Percentiles rank a stretch among this genome's conserved stretches.
phyloP scores from a whole-genome alignment of 2,797 vertebrate species.

The Lerista edwardsae region DNA sequence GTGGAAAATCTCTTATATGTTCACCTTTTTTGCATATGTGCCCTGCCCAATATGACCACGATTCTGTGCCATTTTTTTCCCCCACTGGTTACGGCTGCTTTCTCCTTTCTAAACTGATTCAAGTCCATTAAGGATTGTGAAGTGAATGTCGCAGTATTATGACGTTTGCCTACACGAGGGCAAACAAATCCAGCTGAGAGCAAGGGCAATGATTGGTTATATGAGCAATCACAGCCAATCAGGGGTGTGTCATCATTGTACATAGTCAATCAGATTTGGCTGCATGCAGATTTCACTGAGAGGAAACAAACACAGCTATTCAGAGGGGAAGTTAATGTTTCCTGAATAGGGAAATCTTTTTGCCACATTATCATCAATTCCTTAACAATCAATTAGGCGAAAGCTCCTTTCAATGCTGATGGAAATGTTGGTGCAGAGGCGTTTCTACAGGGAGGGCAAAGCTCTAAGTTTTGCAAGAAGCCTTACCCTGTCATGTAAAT shows the following conservation, averaged over 20 bases:
- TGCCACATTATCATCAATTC: not conserved
- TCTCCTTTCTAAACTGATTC: not conserved
- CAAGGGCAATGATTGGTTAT: not conserved
- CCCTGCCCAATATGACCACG: not conserved
- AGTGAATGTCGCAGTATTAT: not conserved
- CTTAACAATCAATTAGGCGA: not conserved
- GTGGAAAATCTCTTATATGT: not conserved
- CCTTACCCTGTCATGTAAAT: too few species aligned
- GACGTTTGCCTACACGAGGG: not conserved
- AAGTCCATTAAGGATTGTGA: not conserved
- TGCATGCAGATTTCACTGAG: not conserved
- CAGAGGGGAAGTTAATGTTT: not conserved
- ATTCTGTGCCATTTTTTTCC: not conserved
- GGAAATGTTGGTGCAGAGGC: not conserved
- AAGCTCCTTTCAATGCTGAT: not conserved
- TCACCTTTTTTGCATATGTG: not conserved
- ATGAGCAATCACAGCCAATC: not conserved
- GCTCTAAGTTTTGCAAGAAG: too few species aligned
- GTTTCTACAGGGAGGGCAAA: too few species aligned
- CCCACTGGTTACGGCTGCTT: not conserved
- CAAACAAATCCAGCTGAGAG: not conserved
- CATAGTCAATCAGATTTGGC: not conserved
- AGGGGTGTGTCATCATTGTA: not conserved
- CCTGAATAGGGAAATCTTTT: not conserved
- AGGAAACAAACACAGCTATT: not conserved